Percentiles rank a stretch among this genome's conserved stretches.
Evolutionary conservation across 2,888 invertebrate genomes (phyloP).

Genomic region (Volucella inanis): DNA sequence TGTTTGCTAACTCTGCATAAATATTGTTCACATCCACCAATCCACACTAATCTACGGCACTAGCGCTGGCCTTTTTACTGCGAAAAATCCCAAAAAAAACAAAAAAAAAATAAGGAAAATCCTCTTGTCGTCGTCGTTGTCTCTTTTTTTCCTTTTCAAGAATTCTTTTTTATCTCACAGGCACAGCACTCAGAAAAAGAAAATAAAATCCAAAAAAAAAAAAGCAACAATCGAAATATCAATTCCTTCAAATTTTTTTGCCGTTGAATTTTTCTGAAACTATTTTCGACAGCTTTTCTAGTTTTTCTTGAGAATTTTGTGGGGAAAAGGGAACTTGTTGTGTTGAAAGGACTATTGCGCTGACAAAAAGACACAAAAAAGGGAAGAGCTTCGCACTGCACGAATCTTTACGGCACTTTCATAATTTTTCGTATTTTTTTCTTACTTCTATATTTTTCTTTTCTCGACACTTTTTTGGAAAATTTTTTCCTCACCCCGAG

Average conservation of each 20-base stretch:
- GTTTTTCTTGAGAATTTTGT: conserved; percentile 23
- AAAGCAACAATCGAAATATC: conserved; percentile 74
- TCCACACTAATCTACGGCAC: too few species aligned
- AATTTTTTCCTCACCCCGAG: conserved; percentile 8
- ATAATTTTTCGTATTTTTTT: conserved; percentile 52
- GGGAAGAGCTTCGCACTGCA: conserved; percentile 62
- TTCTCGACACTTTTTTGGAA: conserved; percentile 3
- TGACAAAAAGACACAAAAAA: conserved; percentile 40
- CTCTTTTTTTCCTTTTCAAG: background rate
- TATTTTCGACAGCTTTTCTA: conserved; percentile 63
- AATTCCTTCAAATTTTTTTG: conserved; percentile 56
- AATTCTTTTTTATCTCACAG: conserved; percentile 57
- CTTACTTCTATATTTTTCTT: conserved; percentile 22
- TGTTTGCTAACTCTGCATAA: conserved; percentile 37
- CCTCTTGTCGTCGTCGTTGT: conserved; percentile 60
- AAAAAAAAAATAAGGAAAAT: conserved; percentile 67
- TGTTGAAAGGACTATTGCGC: background rate
- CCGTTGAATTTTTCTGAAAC: conserved; percentile 45
- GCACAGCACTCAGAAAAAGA: conserved; percentile 62
- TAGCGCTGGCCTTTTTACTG: conserved; percentile 25
- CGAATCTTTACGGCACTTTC: conserved; percentile 70
- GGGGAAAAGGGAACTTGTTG: conserved; percentile 18
- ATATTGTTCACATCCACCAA: conserved; percentile 64
- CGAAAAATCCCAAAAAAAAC: conserved; percentile 61
- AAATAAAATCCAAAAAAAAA: conserved; percentile 63